Evolutionary conservation across 2,888 invertebrate genomes (phyloP).

Genomic region (Seira sanloemensis): DNA sequence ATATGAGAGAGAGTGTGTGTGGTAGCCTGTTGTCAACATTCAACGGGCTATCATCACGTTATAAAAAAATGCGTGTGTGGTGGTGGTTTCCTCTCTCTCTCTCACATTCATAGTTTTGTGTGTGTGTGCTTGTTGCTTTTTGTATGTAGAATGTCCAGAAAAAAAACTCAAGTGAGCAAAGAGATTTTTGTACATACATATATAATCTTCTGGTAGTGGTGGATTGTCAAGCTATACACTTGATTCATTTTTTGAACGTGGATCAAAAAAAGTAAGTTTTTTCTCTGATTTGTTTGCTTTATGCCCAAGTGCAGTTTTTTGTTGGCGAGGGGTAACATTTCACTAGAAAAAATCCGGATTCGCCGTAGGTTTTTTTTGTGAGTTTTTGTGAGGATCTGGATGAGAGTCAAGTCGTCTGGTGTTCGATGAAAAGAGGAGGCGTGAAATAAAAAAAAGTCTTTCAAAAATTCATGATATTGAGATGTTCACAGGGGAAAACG

Average conservation of each 20-base stretch:
- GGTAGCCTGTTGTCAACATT: conserved; percentile 60
- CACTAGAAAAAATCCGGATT: not conserved
- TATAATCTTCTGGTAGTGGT: not conserved
- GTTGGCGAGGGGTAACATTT: too few relatives aligned
- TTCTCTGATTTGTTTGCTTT: not conserved
- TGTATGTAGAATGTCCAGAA: not conserved
- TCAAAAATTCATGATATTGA: conserved; percentile 70
- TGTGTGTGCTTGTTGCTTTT: conserved; percentile 24
- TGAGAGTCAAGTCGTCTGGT: not conserved
- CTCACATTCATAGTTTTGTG: not conserved
- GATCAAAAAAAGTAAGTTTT: not conserved
- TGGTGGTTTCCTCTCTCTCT: not conserved
- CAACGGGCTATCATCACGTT: conserved; percentile 62
- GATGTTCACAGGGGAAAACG: conserved; percentile 50
- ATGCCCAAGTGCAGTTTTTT: too few relatives aligned
- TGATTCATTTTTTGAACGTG: not conserved
- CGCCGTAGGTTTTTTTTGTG: not conserved
- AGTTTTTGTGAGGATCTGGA: not conserved
- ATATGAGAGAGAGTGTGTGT: conserved; percentile 27
- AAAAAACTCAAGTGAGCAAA: not conserved
- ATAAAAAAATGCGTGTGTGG: conserved; percentile 51
- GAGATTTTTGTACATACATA: not conserved
- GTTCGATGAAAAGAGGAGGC: conserved; percentile 53
- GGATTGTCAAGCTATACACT: not conserved
- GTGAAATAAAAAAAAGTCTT: conserved; percentile 50